Percentiles rank a stretch among this genome's conserved stretches.
Evolutionary conservation across 1,140 invertebrate genomes (phyloP).

Genomic region (Penaeus japonicus): DNA sequence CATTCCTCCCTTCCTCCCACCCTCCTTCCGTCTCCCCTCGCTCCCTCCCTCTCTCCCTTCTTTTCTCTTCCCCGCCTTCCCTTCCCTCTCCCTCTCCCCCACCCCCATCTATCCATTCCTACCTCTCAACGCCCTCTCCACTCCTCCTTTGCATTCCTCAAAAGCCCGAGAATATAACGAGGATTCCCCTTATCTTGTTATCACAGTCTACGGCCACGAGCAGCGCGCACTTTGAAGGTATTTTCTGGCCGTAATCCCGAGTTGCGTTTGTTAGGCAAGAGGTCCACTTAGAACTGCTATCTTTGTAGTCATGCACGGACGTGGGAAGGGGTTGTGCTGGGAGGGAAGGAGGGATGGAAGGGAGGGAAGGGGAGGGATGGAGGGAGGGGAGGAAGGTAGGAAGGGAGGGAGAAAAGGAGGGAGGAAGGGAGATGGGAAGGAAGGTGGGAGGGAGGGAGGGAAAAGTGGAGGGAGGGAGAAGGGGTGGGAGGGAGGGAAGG

Average conservation of each 20-base stretch:
- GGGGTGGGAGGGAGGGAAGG: neutral
- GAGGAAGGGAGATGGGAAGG: neutral
- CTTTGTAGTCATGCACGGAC: too few relatives aligned
- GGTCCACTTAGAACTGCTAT: too few relatives aligned
- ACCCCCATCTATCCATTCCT: neutral
- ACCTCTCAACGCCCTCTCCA: too few relatives aligned
- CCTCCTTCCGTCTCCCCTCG: too few relatives aligned
- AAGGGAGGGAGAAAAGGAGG: neutral
- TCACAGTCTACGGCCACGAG: too few relatives aligned
- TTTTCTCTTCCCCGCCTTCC: neutral
- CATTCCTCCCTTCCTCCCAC: too few relatives aligned
- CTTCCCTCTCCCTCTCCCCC: neutral
- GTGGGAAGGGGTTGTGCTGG: neutral
- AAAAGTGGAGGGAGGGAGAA: neutral
- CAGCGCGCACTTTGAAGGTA: too few relatives aligned
- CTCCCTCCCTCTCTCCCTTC: too few relatives aligned
- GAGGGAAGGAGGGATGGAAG: neutral
- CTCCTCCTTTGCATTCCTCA: too few relatives aligned
- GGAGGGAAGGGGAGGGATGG: neutral
- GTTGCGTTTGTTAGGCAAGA: too few relatives aligned
- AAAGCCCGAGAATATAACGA: neutral
- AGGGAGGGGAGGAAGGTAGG: neutral
- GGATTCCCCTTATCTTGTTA: too few relatives aligned
- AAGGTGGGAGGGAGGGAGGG: neutral
- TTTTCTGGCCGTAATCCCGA: too few relatives aligned